Percentiles rank a stretch among this genome's conserved stretches.
These are phyloP conservation scores for Labrus mixtus DNA, from an alignment of 2,113 vertebrate genomes.

Conservation along the genomic window DNA sequence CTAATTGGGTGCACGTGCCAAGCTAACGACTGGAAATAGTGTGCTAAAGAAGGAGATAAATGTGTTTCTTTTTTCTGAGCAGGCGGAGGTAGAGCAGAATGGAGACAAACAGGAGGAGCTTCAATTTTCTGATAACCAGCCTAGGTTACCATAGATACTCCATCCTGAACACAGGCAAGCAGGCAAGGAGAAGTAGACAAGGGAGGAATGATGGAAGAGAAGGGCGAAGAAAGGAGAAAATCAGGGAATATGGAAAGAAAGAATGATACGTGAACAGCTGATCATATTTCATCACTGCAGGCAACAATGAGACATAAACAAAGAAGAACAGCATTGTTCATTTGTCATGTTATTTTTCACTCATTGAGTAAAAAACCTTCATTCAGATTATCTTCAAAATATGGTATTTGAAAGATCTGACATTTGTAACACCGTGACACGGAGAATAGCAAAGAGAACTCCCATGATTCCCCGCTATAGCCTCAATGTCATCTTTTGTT, in stretches of 20 bases:
- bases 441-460: too few relatives aligned
- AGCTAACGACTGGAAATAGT: not conserved
- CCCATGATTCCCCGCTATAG: too few relatives aligned
- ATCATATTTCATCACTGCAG: not conserved
- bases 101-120: constrained; percentile 61
- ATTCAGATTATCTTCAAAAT: too few relatives aligned
- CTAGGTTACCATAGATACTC: constrained; percentile 89
- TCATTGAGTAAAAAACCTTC: too few relatives aligned
- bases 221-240: not conserved
- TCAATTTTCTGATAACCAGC: constrained; percentile 72
- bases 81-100: constrained; percentile 45
- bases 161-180: constrained; percentile 83
- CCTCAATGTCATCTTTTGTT: too few relatives aligned
- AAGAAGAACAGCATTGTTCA: not conserved
- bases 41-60: constrained; percentile 17
- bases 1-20: not conserved
- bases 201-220: not conserved
- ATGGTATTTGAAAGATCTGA: too few relatives aligned
- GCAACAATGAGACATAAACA: not conserved
- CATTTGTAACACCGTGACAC: too few relatives aligned
- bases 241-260: not conserved
- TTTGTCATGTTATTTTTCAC: not conserved
- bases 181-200: constrained; percentile 72
- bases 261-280: not conserved
- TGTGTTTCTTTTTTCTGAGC: constrained; percentile 37